Conservation (phyloP, 2,888 invertebrate genomes). For the Lochmaea capreae region DNA sequence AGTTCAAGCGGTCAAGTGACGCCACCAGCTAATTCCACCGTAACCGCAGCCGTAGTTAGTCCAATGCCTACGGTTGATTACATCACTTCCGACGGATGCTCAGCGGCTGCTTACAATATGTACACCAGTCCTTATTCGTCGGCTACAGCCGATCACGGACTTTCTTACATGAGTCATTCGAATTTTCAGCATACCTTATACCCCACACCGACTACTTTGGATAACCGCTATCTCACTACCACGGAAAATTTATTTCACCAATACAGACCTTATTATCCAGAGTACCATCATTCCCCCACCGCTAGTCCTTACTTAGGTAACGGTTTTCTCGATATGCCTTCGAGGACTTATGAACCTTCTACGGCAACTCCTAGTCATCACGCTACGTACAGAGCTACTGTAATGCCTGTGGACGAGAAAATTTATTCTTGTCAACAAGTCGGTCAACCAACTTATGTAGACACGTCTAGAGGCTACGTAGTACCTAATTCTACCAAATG, state of each 20-base stretch:
- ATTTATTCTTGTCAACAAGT: constrained; percentile 73
- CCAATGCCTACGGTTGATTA: constrained; percentile 75
- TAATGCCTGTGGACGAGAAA: constrained; percentile 69
- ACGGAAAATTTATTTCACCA: constrained; percentile 91
- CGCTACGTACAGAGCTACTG: constrained; percentile 59
- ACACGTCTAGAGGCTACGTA: constrained; percentile 69
- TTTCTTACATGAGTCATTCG: constrained; percentile 78
- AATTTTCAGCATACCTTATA: constrained; percentile 74
- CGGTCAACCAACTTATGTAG: constrained; percentile 72
- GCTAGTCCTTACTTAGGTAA: constrained; percentile 78
- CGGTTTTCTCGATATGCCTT: constrained; percentile 84
- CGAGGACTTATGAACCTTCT: constrained; percentile 72
- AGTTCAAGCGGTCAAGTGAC: constrained; percentile 61
- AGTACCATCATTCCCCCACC: constrained; percentile 79
- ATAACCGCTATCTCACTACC: constrained; percentile 75
- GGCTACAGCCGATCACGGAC: constrained; percentile 72
- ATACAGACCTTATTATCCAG: constrained; percentile 88
- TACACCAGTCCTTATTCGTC: constrained; percentile 84
- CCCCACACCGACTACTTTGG: constrained; percentile 67
- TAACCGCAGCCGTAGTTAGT: constrained; percentile 67
- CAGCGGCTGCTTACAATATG: constrained; percentile 68
- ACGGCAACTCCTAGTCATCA: constrained; percentile 65
- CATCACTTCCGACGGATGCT: constrained; percentile 72
- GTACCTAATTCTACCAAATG: constrained; percentile 66
- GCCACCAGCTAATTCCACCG: constrained; percentile 61